Percentiles rank a stretch among this genome's conserved stretches.
These are phyloP conservation scores for Hymenopus coronatus DNA, from an alignment of 2,888 invertebrate species.

Conservation along the genomic window DNA sequence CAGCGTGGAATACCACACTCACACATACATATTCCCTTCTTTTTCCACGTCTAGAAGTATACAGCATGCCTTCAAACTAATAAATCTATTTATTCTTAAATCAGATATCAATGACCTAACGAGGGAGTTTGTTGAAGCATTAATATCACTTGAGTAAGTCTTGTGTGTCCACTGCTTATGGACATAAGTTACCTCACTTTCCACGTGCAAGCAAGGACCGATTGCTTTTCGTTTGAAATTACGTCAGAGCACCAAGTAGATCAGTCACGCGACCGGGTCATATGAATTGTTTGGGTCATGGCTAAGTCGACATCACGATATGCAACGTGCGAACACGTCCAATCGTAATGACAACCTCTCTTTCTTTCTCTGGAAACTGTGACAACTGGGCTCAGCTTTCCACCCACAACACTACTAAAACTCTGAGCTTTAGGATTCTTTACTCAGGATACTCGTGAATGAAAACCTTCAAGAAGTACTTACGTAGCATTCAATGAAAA, in stretches of 20 bases:
- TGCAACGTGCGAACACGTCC: not conserved
- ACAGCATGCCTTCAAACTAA: no score
- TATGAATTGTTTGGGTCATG: not conserved
- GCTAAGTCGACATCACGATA: not conserved
- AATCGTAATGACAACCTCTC: not conserved
- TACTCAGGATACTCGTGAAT: no score
- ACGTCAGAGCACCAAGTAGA: not conserved
- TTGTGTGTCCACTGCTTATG: no score
- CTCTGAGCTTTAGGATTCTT: not conserved
- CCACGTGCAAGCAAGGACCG: not conserved
- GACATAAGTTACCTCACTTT: not conserved
- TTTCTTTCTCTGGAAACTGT: not conserved
- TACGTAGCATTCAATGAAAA: no score
- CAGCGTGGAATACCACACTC: no score
- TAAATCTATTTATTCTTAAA: no score
- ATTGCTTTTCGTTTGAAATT: not conserved
- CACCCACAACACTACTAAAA: not conserved
- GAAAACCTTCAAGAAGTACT: no score
- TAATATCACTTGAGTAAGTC: no score
- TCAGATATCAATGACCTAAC: no score
- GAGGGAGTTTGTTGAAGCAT: no score
- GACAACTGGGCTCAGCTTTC: not conserved
- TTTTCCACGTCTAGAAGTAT: no score
- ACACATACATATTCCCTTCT: no score
- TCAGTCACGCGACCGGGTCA: not conserved